phyloP scores from a whole-genome alignment of 2,113 vertebrate genomes.

The Geococcyx californianus region DNA sequence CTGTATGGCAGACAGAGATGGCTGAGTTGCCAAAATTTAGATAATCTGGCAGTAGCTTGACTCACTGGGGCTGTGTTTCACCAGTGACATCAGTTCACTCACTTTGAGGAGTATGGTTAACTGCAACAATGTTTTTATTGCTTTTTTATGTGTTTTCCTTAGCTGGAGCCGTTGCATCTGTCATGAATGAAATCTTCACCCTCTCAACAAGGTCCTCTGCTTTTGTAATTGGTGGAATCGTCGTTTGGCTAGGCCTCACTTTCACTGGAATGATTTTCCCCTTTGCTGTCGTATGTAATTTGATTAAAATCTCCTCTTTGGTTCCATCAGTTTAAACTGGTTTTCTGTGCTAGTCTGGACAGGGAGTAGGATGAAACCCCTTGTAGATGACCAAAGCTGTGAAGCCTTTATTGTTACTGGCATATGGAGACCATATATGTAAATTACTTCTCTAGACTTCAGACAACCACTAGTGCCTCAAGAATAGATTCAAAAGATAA shows the following conservation, averaged over 20 bases:
- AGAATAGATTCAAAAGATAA: neutral
- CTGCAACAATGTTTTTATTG: neutral
- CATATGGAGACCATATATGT: neutral
- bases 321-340: neutral
- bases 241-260: constrained; percentile 65
- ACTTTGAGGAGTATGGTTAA: neutral
- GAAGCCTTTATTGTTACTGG: neutral
- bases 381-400: neutral
- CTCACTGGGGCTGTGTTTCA: neutral
- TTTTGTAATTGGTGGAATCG: constrained; percentile 35
- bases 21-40: neutral
- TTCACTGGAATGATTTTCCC: constrained; percentile 69
- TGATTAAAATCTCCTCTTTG: neutral
- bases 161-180: constrained; percentile 22
- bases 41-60: neutral
- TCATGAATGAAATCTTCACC: constrained; percentile 68
- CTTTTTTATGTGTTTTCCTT: neutral
- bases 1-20: neutral
- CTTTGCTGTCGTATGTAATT: constrained; percentile 62
- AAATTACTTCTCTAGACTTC: neutral
- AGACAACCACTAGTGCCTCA: neutral
- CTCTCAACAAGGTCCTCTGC: constrained; percentile 55
- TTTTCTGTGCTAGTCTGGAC: neutral
- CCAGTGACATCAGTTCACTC: neutral
- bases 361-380: neutral